Evolutionary conservation across 1,140 invertebrate genomes (phyloP), one percentile per base, ranked within the genome.

Genomic region (Tetraneura akinire): DNA sequence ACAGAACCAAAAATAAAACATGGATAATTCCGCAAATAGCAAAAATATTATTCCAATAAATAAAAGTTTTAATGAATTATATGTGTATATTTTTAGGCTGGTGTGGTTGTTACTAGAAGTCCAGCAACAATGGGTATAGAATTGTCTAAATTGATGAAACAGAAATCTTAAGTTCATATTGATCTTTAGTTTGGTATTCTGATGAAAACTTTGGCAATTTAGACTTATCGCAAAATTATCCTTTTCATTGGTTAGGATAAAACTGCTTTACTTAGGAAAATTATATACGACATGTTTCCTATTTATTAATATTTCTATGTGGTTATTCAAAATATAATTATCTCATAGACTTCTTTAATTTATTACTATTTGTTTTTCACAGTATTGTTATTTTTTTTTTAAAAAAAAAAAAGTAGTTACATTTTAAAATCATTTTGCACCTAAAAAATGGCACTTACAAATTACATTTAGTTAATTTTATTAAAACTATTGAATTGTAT

Each of bases 121-220:
- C 97, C 97, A 42, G 97, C 97, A 82, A 95, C 98, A 88, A 96
- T 99, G 93, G 97, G 97, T 64, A 90, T 89, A 80, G 92, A 94
- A 85, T 88, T 98, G 82, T 87, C 92, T 81, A 94, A 97, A 89
- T 82, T 82, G 64, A 83, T 84, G 83, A 83, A 60, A 29, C 14
- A 5, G 13, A 51, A 78, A 62, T 62, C 21, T 62, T 62, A 60
- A 45, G 11, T 45, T 62, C 11, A 4, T 62, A 18, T 76, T 55
- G 29, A 23, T 21, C 23, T 37, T 60, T 78, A 78, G 74, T 78
- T 62, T 45, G 51, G 71, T 57, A 51, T 53, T 76, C 13, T 55
- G 42, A 18, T 76, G 11, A 18, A 42, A 51, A 71, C 45, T 71
- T 60, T 60, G 29, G 53, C 23, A 16, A 60, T 23, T 45, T 78